Evolutionary conservation across 2,888 invertebrate species (phyloP).

Genomic region (Nemoura dubitans): DNA sequence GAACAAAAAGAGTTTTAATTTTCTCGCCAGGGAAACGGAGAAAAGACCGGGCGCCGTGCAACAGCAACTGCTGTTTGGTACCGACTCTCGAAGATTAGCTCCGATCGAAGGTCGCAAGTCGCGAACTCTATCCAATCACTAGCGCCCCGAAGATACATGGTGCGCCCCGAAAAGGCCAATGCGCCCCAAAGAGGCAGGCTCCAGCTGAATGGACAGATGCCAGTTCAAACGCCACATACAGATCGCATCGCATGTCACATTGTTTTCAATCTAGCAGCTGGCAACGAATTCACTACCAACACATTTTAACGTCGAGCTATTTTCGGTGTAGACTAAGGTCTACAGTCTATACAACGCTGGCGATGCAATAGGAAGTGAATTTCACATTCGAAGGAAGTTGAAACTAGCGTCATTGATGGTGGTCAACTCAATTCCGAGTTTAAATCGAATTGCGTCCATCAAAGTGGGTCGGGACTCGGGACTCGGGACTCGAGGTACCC

Average conservation of each 20-base stretch:
- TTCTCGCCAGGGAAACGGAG: background rate
- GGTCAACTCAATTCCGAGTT: constrained; percentile 44
- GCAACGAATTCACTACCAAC: background rate
- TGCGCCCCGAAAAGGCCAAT: no score
- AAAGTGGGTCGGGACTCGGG: background rate
- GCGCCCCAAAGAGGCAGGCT: background rate
- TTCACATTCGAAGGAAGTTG: constrained; percentile 18
- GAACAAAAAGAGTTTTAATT: constrained; percentile 7
- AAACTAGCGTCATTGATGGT: constrained; percentile 18
- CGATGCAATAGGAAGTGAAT: constrained; percentile 23
- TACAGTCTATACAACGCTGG: background rate
- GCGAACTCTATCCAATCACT: background rate
- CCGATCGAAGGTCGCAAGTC: background rate
- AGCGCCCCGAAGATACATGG: no score
- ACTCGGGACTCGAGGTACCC: background rate
- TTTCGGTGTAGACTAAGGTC: background rate
- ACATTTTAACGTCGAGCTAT: background rate
- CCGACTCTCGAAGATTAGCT: background rate
- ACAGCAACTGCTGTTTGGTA: background rate
- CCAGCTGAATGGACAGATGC: constrained; percentile 35
- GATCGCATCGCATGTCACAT: background rate
- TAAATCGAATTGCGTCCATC: constrained; percentile 36
- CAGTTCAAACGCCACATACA: background rate
- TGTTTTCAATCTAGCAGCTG: background rate
- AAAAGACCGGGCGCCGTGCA: background rate